phyloP scores from a whole-genome alignment of 2,113 vertebrate genomes.

The Solea senegalensis region DNA sequence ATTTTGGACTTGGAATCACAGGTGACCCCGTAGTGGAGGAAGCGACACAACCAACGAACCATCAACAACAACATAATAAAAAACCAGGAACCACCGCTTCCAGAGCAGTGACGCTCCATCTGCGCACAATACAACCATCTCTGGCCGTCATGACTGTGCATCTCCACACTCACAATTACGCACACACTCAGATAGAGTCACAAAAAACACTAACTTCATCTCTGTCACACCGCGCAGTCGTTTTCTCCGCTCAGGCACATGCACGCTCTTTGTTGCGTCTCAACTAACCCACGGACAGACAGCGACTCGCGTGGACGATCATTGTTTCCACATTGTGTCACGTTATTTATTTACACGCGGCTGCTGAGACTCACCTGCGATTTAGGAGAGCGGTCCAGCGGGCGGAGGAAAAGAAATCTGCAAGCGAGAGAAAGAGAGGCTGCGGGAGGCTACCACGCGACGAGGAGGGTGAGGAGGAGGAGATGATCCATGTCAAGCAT shows the following conservation, averaged over 20 bases:
- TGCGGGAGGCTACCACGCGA: conserved; percentile 9
- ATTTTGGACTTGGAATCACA: not conserved
- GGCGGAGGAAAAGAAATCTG: not conserved
- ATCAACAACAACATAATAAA: not conserved
- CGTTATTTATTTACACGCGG: not conserved
- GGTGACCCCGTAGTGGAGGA: not conserved
- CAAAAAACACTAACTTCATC: not conserved
- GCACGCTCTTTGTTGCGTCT: conserved; percentile 37
- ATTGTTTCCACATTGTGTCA: not conserved
- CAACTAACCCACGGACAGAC: not conserved
- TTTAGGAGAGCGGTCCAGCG: conserved; percentile 34
- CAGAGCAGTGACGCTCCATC: conserved; percentile 25
- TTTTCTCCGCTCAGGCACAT: not conserved
- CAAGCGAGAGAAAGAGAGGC: conserved; percentile 1
- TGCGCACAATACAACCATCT: conserved; percentile 29
- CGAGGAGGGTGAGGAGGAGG: conserved; percentile 28
- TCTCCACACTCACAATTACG: not conserved
- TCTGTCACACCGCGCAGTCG: not conserved
- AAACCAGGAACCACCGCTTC: conserved; percentile 23
- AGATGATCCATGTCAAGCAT: conserved; percentile 13
- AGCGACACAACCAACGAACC: not conserved
- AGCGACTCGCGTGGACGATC: conserved; percentile 16
- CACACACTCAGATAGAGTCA: not conserved
- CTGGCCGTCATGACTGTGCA: not conserved
- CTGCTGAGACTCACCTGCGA: conserved; percentile 59